These are phyloP conservation scores for Pseudomugil gertrudae DNA, from an alignment of 2,797 vertebrate species.

Conservation along the genomic window DNA sequence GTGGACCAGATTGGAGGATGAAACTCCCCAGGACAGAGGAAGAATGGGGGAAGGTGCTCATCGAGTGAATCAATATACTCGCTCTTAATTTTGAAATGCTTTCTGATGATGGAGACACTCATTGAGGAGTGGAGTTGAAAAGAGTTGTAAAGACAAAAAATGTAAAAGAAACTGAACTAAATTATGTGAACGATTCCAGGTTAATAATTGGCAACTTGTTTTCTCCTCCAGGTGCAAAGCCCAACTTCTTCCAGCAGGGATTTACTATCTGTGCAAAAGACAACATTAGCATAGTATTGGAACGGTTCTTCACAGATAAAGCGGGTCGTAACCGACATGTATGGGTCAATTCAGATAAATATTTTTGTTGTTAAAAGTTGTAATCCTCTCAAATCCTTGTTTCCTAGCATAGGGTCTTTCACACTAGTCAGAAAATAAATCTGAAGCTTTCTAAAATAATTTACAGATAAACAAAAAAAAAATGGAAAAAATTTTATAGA, in stretches of 20 bases:
- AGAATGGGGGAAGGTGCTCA: slow-evolving; percentile 23
- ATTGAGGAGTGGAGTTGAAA: slow-evolving; percentile 18
- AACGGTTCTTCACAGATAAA: slow-evolving; percentile 29
- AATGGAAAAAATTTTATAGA: not conserved
- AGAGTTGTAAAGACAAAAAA: slow-evolving; percentile 5
- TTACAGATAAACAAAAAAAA: not conserved
- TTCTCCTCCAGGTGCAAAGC: slow-evolving; percentile 33
- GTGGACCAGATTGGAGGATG: slow-evolving; percentile 66
- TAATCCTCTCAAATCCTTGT: not conserved
- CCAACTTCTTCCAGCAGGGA: slow-evolving; percentile 12
- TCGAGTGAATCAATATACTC: slow-evolving; percentile 76
- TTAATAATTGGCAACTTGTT: slow-evolving; percentile 4
- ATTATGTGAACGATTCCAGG: not conserved
- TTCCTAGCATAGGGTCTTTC: not conserved
- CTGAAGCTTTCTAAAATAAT: not conserved
- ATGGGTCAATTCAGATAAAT: slow-evolving; percentile 2
- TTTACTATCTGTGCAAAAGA: slow-evolving; percentile 35
- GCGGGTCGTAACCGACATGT: slow-evolving; percentile 3
- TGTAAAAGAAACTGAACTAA: not conserved
- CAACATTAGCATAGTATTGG: slow-evolving; percentile 19
- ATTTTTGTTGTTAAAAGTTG: too few relatives aligned
- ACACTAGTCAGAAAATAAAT: not conserved
- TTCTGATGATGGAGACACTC: slow-evolving; percentile 38
- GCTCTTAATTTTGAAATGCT: slow-evolving; percentile 68
- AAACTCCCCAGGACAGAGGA: slow-evolving; percentile 57